Conservation (phyloP, 2,888 invertebrate species). For the Beris chalybata region DNA sequence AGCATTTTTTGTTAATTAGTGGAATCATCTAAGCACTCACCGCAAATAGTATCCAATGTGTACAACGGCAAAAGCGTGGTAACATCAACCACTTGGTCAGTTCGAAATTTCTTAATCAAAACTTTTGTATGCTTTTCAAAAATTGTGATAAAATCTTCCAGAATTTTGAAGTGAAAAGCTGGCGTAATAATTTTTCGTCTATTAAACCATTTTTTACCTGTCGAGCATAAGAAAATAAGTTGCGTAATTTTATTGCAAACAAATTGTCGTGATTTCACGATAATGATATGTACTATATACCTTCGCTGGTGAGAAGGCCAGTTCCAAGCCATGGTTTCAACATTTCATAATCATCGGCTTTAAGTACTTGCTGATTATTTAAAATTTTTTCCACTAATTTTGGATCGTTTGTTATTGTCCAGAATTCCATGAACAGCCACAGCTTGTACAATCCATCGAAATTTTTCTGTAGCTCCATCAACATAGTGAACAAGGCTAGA, state of each 20-base stretch:
- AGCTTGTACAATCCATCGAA: slow-evolving; percentile 31
- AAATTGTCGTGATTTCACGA: too few relatives aligned
- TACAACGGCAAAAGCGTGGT: slow-evolving; percentile 58
- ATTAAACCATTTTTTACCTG: slow-evolving; percentile 59
- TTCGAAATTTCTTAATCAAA: slow-evolving; percentile 55
- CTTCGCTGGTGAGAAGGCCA: slow-evolving; percentile 36
- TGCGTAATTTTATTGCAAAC: background rate
- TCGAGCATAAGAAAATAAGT: background rate
- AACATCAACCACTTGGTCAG: slow-evolving; percentile 56
- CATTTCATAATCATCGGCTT: slow-evolving; percentile 37
- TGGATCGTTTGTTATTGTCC: slow-evolving; percentile 34
- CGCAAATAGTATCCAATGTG: slow-evolving; percentile 36
- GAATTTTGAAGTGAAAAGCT: slow-evolving; percentile 73
- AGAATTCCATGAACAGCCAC: slow-evolving; percentile 35
- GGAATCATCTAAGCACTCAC: slow-evolving; percentile 17
- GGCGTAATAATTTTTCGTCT: slow-evolving; percentile 70
- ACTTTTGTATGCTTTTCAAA: slow-evolving; percentile 64
- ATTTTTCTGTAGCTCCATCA: slow-evolving; percentile 19
- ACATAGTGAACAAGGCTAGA: slow-evolving; percentile 22
- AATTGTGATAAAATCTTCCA: slow-evolving; percentile 67
- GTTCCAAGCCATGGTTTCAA: slow-evolving; percentile 40
- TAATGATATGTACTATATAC: slow-evolving; percentile 21
- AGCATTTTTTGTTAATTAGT: background rate
- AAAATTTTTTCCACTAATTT: slow-evolving; percentile 30
- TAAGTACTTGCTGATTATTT: slow-evolving; percentile 29